A percentile compares a stretch with the other conserved stretches of the same genome.
These are phyloP conservation scores for Erynnis tages DNA, from an alignment of 2,888 invertebrate genomes.

Conservation along the genomic window DNA sequence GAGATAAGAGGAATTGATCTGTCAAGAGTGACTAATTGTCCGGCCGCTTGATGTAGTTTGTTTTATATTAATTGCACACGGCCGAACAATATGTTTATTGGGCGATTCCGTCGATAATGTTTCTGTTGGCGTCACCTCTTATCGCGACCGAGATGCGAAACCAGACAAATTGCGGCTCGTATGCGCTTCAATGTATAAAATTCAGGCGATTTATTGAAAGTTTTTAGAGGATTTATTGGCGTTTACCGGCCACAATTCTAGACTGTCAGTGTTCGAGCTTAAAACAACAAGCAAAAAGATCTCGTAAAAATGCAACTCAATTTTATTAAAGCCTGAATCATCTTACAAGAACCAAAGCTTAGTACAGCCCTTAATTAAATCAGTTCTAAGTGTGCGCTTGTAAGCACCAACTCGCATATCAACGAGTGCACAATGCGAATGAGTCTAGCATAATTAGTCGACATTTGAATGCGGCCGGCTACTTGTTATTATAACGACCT, in stretches of 20 bases:
- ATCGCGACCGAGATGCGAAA: constrained; percentile 22
- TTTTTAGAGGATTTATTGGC: constrained; percentile 11
- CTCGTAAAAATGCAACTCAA: no score
- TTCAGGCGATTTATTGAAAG: constrained; percentile 17
- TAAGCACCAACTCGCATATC: constrained; percentile 13
- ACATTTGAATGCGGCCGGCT: constrained; percentile 22
- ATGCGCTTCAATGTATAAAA: constrained; percentile 21
- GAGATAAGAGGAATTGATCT: constrained; percentile 69
- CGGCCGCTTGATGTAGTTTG: constrained; percentile 36
- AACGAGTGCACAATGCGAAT: constrained; percentile 15
- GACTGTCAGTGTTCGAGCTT: no score
- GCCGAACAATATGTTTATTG: constrained; percentile 38
- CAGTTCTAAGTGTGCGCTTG: constrained; percentile 15
- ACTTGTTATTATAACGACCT: constrained; percentile 22
- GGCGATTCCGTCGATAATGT: constrained; percentile 29
- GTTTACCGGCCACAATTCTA: not conserved
- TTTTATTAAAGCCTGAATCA: no score
- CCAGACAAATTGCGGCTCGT: constrained; percentile 22
- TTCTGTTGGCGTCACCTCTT: constrained; percentile 28
- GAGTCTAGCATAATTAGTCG: constrained; percentile 22
- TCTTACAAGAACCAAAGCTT: not conserved
- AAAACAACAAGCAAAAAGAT: no score
- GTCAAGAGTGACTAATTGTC: constrained; percentile 48
- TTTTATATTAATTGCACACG: constrained; percentile 41
- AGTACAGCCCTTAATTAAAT: constrained; percentile 14